Percentiles rank a stretch among this genome's conserved stretches.
Evolutionary conservation across 2,888 invertebrate species (phyloP).

Genomic region (Desoria tigrina): DNA sequence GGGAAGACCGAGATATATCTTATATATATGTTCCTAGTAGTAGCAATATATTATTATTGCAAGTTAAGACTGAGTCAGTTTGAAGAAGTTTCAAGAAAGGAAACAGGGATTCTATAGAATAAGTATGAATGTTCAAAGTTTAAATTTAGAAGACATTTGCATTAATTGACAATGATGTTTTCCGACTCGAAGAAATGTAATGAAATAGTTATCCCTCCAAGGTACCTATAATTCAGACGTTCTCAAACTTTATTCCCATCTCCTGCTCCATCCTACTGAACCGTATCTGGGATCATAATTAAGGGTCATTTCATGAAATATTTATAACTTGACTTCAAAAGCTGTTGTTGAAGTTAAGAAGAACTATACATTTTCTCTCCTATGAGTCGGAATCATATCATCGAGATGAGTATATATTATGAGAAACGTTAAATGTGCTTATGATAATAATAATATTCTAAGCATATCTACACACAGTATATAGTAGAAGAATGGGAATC

Average conservation of each 20-base stretch:
- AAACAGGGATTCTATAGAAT: no score
- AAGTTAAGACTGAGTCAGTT: not conserved
- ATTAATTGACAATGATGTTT: constrained; percentile 41
- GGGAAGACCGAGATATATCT: not conserved
- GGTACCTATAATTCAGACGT: not conserved
- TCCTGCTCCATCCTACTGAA: constrained; percentile 10
- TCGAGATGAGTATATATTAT: not conserved
- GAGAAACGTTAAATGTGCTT: not conserved
- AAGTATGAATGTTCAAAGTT: constrained; percentile 19
- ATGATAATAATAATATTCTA: constrained; percentile 7
- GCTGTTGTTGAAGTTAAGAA: no score
- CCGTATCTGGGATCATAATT: constrained; percentile 47
- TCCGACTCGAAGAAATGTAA: constrained; percentile 2
- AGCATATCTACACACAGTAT: not conserved
- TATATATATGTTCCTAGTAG: no score
- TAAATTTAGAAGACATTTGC: constrained; percentile 52
- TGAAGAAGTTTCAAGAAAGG: not conserved
- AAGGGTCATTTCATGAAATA: constrained; percentile 54
- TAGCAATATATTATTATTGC: not conserved
- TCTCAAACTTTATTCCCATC: constrained; percentile 9
- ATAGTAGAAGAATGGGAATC: constrained; percentile 10
- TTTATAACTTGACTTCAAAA: constrained; percentile 47
- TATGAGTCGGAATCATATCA: no score
- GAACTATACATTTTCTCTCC: no score
- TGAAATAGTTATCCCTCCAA: not conserved